Evolutionary conservation across 2,797 vertebrate species (phyloP).

Genomic region (Miopithecus talapoin): DNA sequence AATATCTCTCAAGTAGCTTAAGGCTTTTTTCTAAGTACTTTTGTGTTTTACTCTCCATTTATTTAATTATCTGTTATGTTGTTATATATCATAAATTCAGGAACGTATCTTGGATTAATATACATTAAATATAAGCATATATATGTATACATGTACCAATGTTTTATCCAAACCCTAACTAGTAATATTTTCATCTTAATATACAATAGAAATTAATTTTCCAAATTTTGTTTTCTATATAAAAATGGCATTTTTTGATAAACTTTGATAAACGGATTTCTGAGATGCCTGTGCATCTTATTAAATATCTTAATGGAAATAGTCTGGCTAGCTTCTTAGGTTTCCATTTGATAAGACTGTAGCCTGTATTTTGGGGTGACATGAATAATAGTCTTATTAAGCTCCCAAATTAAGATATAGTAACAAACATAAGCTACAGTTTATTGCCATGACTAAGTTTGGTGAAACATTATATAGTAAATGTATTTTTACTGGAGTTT

Average conservation of each 20-base stretch:
- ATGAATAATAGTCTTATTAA: neutral
- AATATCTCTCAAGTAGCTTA: neutral
- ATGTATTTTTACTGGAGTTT: neutral
- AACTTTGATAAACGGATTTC: neutral
- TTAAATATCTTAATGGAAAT: neutral
- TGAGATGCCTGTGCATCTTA: neutral
- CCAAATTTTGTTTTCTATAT: neutral
- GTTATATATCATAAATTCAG: neutral
- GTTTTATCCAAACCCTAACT: neutral
- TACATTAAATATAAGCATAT: neutral
- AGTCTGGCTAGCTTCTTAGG: neutral
- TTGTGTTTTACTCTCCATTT: neutral
- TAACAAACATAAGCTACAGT: neutral
- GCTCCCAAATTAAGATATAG: neutral
- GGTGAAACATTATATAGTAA: neutral
- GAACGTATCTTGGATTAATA: neutral
- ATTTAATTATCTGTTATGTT: neutral
- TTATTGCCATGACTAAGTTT: neutral
- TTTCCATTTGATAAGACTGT: neutral
- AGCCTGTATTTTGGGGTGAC: neutral
- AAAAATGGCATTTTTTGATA: neutral
- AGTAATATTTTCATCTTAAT: neutral
- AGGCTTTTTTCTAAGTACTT: neutral
- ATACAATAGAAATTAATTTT: neutral
- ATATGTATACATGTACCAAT: neutral